Base-by-base conservation (phyloP, 2,888 invertebrate genomes). In the Tipula vernalis region DNA sequence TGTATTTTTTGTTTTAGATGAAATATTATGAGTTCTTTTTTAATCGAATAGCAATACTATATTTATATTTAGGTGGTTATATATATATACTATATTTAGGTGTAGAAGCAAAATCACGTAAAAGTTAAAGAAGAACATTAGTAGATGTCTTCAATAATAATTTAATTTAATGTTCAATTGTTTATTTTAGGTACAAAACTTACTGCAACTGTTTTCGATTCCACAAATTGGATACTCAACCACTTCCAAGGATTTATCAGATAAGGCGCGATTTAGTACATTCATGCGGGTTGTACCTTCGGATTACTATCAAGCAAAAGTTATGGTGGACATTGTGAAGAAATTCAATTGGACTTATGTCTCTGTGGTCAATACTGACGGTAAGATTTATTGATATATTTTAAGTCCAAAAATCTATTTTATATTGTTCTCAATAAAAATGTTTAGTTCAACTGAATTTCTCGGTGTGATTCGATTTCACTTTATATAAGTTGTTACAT, bases 311-410 rank as follows among this genome's bases (percentile, higher is more conserved):
- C 96, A 96, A 91, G 96, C 96, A 15, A 94, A 94, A 89, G 94
- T 95, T 86, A 94, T 96, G 90, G 92, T 95, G 88, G 95, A 95
- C 89, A 83, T 95, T 87, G 93, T 95, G 85, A 92, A 92, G 87
- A 92, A 93, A 87, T 94, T 94, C 91, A 95, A 95, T 91, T 96
- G 96, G 96, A 96, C 95, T 8, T 96, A 96, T 90, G 94, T 96
- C 71, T 95, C 95, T 83, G 95, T 94, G 18, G 94, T 95, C 85
- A 95, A 95, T 90, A 95, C 95, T 2, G 95, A 95, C 90, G 96
- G 96, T 95, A 90, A 92, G 93, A 90, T 83, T 28, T 28, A 28
- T 28, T 28, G 28, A 57, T 8, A 57, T 57, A 15, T 18, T 18
- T 51, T 4, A 51, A 1, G 28, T 28, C n/a, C n/a, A 47, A n/a